phyloP scores from a whole-genome alignment of 2,113 vertebrate genomes.

The Halichoeres trimaculatus region DNA sequence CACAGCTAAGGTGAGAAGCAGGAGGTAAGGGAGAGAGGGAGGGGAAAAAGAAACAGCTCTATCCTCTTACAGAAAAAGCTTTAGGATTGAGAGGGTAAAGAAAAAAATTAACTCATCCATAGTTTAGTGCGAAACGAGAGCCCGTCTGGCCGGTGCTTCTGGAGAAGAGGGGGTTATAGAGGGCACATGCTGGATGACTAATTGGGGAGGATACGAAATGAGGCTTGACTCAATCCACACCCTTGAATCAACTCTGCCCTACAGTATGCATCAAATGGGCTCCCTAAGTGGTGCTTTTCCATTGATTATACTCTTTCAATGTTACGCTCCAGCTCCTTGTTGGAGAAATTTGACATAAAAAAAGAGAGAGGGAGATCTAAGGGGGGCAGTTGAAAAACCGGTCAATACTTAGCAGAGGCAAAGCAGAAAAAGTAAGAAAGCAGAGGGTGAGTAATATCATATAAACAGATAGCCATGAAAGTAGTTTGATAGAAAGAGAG shows the following conservation, averaged over 20 bases:
- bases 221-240: constrained; percentile 81
- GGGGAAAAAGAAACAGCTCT: constrained; percentile 37
- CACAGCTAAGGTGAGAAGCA: constrained; percentile 54
- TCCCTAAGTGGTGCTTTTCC: constrained; percentile 79
- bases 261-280: constrained; percentile 77
- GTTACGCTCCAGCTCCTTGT: constrained; percentile 74
- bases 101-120: constrained; percentile 60
- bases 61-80: constrained; percentile 59
- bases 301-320: constrained; percentile 80
- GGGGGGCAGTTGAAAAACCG: constrained; percentile 67
- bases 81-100: constrained; percentile 45
- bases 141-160: constrained; percentile 56
- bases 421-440: constrained; percentile 66
- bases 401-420: constrained; percentile 75
- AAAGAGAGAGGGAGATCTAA: constrained; percentile 33
- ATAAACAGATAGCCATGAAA: constrained; percentile 75
- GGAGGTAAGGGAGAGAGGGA: constrained; percentile 1
- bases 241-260: constrained; percentile 81
- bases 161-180: constrained; percentile 71
- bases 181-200: constrained; percentile 79
- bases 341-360: constrained; percentile 71
- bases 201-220: constrained; percentile 80
- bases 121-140: constrained; percentile 61
- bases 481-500: constrained; percentile 55
- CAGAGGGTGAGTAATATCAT: constrained; percentile 70